Evolutionary conservation across 1,140 invertebrate genomes (phyloP).

Genomic region (Vanessa atalanta): DNA sequence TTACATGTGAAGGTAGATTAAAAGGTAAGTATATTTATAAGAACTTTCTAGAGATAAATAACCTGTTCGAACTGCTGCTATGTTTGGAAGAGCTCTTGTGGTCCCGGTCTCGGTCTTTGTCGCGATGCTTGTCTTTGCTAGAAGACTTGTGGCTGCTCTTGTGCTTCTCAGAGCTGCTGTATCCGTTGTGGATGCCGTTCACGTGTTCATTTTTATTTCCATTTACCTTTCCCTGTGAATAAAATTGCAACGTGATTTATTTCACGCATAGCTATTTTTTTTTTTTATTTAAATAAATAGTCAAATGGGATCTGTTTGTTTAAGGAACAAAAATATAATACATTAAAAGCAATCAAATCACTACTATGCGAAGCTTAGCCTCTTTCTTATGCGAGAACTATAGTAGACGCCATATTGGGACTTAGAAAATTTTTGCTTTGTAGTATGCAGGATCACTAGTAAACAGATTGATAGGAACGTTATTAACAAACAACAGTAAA

Average conservation of each 20-base stretch:
- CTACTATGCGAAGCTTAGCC: conserved; percentile 55
- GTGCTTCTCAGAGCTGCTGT: conserved; percentile 82
- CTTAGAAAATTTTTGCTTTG: conserved; percentile 89
- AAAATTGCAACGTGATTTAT: conserved; percentile 26
- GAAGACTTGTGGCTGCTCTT: conserved; percentile 86
- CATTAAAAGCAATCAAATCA: conserved; percentile 22
- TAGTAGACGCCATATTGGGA: conserved; percentile 91
- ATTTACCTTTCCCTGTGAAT: conserved; percentile 75
- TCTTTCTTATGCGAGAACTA: conserved; percentile 80
- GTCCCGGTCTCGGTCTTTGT: conserved; percentile 84
- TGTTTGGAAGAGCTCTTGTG: conserved; percentile 81
- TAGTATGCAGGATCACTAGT: conserved; percentile 63
- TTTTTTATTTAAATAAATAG: conserved; percentile 16
- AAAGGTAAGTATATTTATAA: background rate
- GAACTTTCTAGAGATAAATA: conserved; percentile 70
- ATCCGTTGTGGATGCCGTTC: conserved; percentile 87
- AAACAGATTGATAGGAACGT: conserved; percentile 47
- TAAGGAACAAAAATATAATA: conserved; percentile 11
- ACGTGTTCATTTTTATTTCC: conserved; percentile 82
- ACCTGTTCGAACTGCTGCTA: conserved; percentile 75
- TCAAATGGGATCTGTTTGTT: background rate
- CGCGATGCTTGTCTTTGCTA: conserved; percentile 85
- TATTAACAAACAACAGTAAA: conserved; percentile 34
- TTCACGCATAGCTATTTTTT: background rate
- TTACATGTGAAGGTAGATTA: background rate